phyloP scores from a whole-genome alignment of 2,113 vertebrate genomes.

The Caranx ignobilis region DNA sequence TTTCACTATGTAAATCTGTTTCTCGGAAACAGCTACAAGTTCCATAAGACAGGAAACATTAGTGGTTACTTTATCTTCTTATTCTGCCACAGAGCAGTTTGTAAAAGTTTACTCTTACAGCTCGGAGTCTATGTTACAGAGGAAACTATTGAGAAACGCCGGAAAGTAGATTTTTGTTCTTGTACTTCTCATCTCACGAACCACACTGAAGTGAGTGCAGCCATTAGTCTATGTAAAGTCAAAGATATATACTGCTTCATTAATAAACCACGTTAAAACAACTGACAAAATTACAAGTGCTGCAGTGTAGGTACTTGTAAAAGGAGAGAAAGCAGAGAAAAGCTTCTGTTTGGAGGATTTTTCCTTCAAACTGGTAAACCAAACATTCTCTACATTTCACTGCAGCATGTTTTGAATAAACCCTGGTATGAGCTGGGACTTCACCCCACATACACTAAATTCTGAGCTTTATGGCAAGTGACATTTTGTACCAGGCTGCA shows the following conservation, averaged over 20 bases:
- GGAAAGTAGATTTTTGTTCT: background rate
- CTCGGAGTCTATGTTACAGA: background rate
- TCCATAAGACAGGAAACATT: background rate
- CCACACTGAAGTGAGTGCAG: background rate
- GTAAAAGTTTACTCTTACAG: background rate
- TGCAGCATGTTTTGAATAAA: constrained; percentile 40
- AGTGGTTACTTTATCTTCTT: background rate
- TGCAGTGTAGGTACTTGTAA: background rate
- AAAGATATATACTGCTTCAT: background rate
- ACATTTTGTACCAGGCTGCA: constrained; percentile 48
- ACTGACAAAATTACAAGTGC: background rate
- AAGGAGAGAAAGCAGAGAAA: background rate
- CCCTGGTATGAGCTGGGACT: background rate
- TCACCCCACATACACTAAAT: constrained; percentile 7
- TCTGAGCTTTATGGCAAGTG: background rate
- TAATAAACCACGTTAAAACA: background rate
- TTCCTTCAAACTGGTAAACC: background rate
- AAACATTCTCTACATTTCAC: background rate
- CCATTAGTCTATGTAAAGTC: background rate
- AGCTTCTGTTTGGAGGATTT: background rate
- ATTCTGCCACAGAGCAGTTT: background rate
- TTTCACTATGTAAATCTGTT: background rate
- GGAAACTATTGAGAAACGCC: background rate
- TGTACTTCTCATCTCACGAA: background rate
- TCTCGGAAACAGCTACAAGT: constrained; percentile 20